Evolutionary conservation across 2,888 invertebrate genomes (phyloP), one percentile per base, ranked within the genome.

Genomic region (Lepidochrysops patricia): DNA sequence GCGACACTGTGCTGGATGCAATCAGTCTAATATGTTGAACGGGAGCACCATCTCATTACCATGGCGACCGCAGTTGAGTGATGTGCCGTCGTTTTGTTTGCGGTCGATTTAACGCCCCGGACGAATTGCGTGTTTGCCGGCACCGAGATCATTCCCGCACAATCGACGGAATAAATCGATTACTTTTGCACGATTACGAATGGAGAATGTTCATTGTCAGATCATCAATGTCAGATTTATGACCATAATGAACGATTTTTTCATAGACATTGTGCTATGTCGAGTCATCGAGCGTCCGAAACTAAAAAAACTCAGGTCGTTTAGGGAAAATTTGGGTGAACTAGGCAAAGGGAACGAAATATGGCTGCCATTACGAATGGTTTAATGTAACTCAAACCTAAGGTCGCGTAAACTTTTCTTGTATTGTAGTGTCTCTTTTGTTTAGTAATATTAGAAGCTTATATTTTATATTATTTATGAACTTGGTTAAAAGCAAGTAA

Each of bases 31-130:
- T 87, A 87, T 85, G 87, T 82, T 84, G 82, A 80, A 84, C 80
- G 80, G 84, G 82, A 79, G 84, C 82, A 82, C 80, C 83, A 88
- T 88, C 89, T 89, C 89, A 89, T 89, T 89, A 89, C 81, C 84
- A 84, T 84, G 82, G 71, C 75, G 81, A 89, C 87, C 89, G 80
- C 89, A 88, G 87, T 83, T 86, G 89, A 89, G 81, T 84, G 86
- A 88, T 85, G 89, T 73, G 76, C 77, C 72, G 72, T 71, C 74
- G 83, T 86, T 89, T 88, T 88, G 88, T 89, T 88, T 87, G 89
- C 77, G 89, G 89, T 87, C 85, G 84, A 86, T 89, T 89, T 86
- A 87, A 84, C 84, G 80, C 82, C 75, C 76, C 78, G 81, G 84
- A 88, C 88, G 86, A 89, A 88, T 88, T 87, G 83, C 79, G 81